Base-by-base conservation (phyloP, 2,888 invertebrate genomes). In the Tortrix viridana region DNA sequence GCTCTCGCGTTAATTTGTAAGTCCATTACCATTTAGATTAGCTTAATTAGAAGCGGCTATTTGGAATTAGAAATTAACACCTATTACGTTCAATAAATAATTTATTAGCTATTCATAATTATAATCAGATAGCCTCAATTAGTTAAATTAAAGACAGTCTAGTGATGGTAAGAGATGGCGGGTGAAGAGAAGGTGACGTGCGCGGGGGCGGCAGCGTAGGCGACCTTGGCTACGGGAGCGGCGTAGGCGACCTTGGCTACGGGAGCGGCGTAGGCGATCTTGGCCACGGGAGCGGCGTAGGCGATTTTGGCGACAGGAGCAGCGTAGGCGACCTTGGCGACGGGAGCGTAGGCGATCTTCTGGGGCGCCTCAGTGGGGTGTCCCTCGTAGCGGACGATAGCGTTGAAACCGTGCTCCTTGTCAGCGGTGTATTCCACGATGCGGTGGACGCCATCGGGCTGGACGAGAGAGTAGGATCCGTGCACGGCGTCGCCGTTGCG, bases 401-500 rank as follows among this genome's bases (percentile, higher is more conserved):
- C 78, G 70, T 76, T 77, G 74, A 79, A 79, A 37, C 79, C 80
- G 71, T 73, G 69, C 58, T 75, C 75, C 70, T 76, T 75, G 71
- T 76, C 67, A 55, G 75, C 71, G 72, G 87, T 84, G 82, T 92
- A 92, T 64, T 90, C 89, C 5, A 92, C 92, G 66, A 91, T 84
- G 67, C 92, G 86, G 71, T 78, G 82, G 44, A 86, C 82, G 1
- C 92, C 92, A 53, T 92, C 92, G 65, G 91, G 90, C 65, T 92
- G 92, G 43, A 92, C 79, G n/a, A 92, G 83, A 4, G 92, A 89
- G 83, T 92, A 92, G 26, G 84, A 88, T 65, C 92, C 92, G 52
- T 88, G 88, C 48, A 92, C 88, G 65, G 74, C 77, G 72, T 92
- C 88, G 3, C 91, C 91, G 67, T 76, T 72, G 69, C 92, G 91